Percentiles rank a stretch among this genome's conserved stretches.
Conservation (phyloP, 1,140 invertebrate genomes). For the Philopotamus ludificatus region DNA sequence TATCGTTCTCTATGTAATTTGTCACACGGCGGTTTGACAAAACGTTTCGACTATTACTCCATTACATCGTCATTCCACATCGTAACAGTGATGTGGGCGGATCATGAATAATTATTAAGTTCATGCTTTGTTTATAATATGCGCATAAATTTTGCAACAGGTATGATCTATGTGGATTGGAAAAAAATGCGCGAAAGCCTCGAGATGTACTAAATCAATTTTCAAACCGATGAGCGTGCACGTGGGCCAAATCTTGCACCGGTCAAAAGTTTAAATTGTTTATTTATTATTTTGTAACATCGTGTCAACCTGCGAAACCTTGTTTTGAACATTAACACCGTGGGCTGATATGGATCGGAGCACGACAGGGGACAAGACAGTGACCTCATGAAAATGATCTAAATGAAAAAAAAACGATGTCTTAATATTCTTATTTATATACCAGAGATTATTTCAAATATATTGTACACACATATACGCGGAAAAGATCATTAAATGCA, state of each 20-base stretch:
- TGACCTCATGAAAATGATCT: not conserved
- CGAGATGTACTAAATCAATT: no score
- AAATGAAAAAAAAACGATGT: no score
- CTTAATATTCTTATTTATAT: no score
- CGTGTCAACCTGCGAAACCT: not conserved
- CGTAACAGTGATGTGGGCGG: not conserved
- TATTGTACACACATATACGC: no score
- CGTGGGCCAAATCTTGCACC: not conserved
- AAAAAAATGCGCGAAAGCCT: no score
- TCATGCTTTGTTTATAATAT: constrained; percentile 9
- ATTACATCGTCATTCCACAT: constrained; percentile 14
- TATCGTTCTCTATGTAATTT: constrained; percentile 7
- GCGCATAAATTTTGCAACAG: not conserved
- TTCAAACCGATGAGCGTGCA: not conserved
- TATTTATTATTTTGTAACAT: not conserved
- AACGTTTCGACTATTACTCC: not conserved
- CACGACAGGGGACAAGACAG: not conserved
- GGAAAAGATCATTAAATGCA: no score
- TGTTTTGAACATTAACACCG: not conserved
- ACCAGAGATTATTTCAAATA: no score
- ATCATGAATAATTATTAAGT: constrained; percentile 19
- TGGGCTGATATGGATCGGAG: not conserved
- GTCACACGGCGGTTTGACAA: constrained; percentile 6
- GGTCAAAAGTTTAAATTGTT: not conserved
- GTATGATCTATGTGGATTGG: no score